A percentile compares a stretch with the other conserved stretches of the same genome.
Evolutionary conservation across 2,888 invertebrate genomes (phyloP).

Genomic region (Coenonympha arcania): DNA sequence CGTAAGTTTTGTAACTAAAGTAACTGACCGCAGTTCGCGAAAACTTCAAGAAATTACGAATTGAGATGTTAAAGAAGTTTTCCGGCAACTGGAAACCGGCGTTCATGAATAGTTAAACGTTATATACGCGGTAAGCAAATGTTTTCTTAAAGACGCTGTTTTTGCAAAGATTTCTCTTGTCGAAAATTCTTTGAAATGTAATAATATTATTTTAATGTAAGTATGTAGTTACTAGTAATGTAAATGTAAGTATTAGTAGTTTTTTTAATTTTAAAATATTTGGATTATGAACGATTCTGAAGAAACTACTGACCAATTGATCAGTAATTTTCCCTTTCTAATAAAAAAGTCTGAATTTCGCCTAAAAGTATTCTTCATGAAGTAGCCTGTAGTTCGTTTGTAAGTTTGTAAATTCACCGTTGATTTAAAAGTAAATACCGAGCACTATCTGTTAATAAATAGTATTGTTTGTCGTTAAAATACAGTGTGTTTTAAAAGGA

Average conservation of each 20-base stretch:
- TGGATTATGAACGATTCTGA: too few relatives aligned
- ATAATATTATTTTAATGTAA: neutral
- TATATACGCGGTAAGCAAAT: neutral
- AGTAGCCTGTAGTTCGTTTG: too few relatives aligned
- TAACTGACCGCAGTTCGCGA: neutral
- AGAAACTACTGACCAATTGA: too few relatives aligned
- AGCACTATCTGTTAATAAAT: neutral
- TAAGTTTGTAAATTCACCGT: neutral
- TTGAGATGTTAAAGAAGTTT: neutral
- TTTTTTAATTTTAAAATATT: too few relatives aligned
- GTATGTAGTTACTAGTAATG: too few relatives aligned
- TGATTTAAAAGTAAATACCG: neutral
- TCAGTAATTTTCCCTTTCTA: too few relatives aligned
- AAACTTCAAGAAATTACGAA: constrained; percentile 4
- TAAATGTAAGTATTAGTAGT: too few relatives aligned
- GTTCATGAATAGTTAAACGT: neutral
- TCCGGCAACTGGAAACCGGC: neutral
- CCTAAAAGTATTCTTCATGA: too few relatives aligned
- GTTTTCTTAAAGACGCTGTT: neutral
- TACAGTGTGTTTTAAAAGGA: constrained; percentile 1
- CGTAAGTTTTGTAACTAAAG: constrained; percentile 1
- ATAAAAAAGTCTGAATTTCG: too few relatives aligned
- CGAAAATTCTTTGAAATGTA: neutral
- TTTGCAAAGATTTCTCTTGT: neutral
- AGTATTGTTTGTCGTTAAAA: neutral